Evolutionary conservation across 1,140 invertebrate genomes (phyloP).

Genomic region (Formica exsecta): DNA sequence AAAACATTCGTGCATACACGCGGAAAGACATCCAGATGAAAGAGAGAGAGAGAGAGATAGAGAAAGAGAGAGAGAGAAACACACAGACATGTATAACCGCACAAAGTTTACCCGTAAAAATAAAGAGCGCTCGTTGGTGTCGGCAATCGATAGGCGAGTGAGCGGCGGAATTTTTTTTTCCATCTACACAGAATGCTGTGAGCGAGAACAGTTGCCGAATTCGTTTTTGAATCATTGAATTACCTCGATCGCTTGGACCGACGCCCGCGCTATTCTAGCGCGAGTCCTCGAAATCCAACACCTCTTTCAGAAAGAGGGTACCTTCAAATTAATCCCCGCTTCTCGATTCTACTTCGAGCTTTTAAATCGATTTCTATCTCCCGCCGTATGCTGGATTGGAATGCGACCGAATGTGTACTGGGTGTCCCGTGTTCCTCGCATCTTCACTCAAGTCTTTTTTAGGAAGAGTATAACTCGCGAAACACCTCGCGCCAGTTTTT

Average conservation of each 20-base stretch:
- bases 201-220: neutral
- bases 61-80: neutral
- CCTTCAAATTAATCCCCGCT: constrained; percentile 41
- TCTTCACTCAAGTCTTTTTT: neutral
- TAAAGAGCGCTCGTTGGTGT: constrained; percentile 10
- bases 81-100: neutral
- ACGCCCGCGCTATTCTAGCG: neutral
- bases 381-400: neutral
- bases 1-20: constrained; percentile 2
- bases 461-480: no score
- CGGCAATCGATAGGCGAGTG: constrained; percentile 35
- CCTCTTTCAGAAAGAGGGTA: neutral
- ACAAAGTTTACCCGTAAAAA: constrained; percentile 9
- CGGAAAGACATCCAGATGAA: neutral
- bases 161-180: constrained; percentile 23
- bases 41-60: neutral
- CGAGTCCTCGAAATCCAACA: neutral
- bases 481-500: neutral
- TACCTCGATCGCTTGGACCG: constrained; percentile 2
- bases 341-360: constrained; percentile 23
- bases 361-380: constrained; percentile 44
- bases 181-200: neutral
- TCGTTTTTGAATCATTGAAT: constrained; percentile 30
- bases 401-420: constrained; percentile 24
- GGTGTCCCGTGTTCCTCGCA: neutral